phyloP scores from a whole-genome alignment of 35 echinoderm and acorn worm species.

The Acanthaster planci region DNA sequence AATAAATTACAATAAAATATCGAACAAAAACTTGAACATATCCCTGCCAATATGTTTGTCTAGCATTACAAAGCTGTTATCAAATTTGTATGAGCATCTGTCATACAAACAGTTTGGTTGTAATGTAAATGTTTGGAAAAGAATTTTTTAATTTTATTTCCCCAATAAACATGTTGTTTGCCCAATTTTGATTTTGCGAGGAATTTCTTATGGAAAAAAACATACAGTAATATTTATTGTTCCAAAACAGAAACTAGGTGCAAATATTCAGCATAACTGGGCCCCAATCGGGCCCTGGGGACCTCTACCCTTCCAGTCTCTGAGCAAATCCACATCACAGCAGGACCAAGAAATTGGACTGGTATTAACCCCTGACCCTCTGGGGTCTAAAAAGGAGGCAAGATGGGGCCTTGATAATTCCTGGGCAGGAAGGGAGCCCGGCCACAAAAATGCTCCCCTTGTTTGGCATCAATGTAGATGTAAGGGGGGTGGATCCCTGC shows the following conservation, averaged over 20 bases:
- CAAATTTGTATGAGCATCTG: too few relatives aligned
- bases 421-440: not conserved
- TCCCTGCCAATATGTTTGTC: too few relatives aligned
- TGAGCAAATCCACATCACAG: not conserved
- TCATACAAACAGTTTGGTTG: too few relatives aligned
- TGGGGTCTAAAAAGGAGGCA: not conserved
- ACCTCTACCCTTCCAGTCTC: not conserved
- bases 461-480: too few relatives aligned
- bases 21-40: too few relatives aligned
- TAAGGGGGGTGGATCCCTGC: too few relatives aligned
- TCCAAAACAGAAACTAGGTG: conserved; percentile 18
- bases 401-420: not conserved
- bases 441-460: conserved; percentile 11
- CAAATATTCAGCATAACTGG: not conserved
- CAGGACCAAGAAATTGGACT: not conserved
- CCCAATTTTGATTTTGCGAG: too few relatives aligned
- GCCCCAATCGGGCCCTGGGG: not conserved
- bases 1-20: too few relatives aligned
- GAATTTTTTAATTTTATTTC: too few relatives aligned
- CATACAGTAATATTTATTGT: not conserved
- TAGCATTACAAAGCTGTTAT: too few relatives aligned
- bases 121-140: too few relatives aligned
- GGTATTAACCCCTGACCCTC: conserved; percentile 10
- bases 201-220: not conserved
- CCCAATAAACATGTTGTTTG: too few relatives aligned